Conservation (phyloP, 2,888 invertebrate species). For the Amphiduros pacificus region DNA sequence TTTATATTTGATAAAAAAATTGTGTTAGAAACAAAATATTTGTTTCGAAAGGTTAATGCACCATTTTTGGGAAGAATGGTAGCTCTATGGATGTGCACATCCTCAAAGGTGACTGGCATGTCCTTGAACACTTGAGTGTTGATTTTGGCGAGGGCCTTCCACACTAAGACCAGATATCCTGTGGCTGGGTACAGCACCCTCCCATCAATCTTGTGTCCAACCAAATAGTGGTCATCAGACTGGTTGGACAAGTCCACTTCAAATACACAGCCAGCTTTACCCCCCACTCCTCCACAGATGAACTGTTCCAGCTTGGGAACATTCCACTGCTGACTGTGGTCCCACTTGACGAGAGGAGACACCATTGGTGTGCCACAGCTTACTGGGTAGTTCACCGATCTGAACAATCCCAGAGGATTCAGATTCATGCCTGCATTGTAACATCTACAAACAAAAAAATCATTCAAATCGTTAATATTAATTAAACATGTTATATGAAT, state of each 20-base stretch:
- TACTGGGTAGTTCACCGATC: constrained; percentile 74
- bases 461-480: no score
- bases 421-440: constrained; percentile 82
- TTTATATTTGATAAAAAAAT: no score
- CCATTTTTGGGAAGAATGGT: constrained; percentile 88
- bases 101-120: constrained; percentile 82
- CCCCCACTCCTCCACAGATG: constrained; percentile 25
- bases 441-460: constrained; percentile 65
- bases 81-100: constrained; percentile 88
- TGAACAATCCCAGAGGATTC: constrained; percentile 73
- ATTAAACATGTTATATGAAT: no score
- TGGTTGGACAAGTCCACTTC: constrained; percentile 42
- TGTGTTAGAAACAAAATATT: no score
- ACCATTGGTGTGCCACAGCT: constrained; percentile 84
- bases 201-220: constrained; percentile 78
- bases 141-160: constrained; percentile 61
- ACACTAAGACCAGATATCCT: constrained; percentile 66
- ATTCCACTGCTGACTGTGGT: constrained; percentile 83
- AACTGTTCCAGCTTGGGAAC: constrained; percentile 47
- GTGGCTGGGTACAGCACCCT: constrained; percentile 89
- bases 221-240: constrained; percentile 66
- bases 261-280: constrained; percentile 37
- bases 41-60: no score
- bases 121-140: constrained; percentile 65
- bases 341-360: constrained; percentile 83